phyloP scores from a whole-genome alignment of 2,113 vertebrate genomes.

The Plestiodon gilberti region DNA sequence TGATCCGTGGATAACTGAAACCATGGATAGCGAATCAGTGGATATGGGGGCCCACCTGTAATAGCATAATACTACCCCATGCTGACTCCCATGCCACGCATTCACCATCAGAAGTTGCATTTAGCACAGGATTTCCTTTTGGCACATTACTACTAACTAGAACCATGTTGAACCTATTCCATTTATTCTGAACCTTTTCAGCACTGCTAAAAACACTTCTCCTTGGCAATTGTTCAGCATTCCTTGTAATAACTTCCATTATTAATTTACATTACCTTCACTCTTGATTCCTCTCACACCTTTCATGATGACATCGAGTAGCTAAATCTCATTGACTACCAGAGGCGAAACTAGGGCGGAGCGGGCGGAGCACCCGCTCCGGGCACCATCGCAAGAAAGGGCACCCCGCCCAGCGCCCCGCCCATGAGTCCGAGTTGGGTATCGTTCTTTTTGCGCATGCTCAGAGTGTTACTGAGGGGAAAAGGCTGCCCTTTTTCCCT shows the following conservation, averaged over 20 bases:
- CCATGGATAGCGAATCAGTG: too few relatives aligned
- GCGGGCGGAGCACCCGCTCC: too few relatives aligned
- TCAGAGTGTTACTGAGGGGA: too few relatives aligned
- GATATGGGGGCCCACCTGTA: too few relatives aligned
- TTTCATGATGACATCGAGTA: background rate
- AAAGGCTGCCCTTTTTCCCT: too few relatives aligned
- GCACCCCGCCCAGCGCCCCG: too few relatives aligned
- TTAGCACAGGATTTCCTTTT: background rate
- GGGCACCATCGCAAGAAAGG: too few relatives aligned
- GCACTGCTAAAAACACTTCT: background rate
- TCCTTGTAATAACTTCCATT: background rate
- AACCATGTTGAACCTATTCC: background rate
- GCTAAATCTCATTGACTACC: background rate
- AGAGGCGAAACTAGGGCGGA: too few relatives aligned
- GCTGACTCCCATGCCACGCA: background rate
- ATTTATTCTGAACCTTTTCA: background rate
- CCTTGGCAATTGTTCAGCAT: background rate
- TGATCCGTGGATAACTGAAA: too few relatives aligned
- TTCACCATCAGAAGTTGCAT: background rate
- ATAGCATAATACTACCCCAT: background rate
- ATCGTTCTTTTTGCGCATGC: too few relatives aligned
- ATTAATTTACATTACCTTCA: background rate
- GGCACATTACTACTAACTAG: background rate
- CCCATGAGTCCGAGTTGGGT: too few relatives aligned
- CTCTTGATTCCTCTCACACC: background rate